A percentile compares a stretch with the other conserved stretches of the same genome.
These are phyloP conservation scores for Procambarus virginalis DNA, from an alignment of 1,140 invertebrate genomes.

Conservation along the genomic window DNA sequence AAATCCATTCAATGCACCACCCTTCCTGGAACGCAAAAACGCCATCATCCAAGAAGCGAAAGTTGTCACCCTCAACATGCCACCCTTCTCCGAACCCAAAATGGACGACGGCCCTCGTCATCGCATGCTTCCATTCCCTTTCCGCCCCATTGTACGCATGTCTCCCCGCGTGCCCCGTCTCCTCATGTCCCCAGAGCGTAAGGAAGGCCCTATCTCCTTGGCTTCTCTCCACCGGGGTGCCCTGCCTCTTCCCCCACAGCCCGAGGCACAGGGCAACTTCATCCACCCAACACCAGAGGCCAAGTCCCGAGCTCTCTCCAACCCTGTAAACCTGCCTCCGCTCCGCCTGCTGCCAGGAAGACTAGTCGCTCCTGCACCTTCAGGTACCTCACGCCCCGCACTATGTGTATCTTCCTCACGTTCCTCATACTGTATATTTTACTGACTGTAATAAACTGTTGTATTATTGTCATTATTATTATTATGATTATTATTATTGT, in stretches of 20 bases:
- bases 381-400: neutral
- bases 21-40: neutral
- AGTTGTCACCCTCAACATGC: neutral
- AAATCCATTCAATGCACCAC: neutral
- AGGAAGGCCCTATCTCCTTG: neutral
- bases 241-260: neutral
- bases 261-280: neutral
- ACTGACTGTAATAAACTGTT: neutral
- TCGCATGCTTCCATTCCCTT: slow-evolving; percentile 33
- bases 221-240: slow-evolving; percentile 28
- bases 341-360: neutral
- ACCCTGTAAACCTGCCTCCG: neutral
- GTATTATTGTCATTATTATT: neutral
- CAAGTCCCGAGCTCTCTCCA: neutral
- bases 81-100: neutral
- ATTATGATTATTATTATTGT: neutral
- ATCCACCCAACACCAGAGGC: neutral
- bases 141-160: slow-evolving; percentile 20
- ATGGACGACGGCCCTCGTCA: slow-evolving; percentile 15
- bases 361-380: neutral
- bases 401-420: neutral
- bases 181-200: neutral
- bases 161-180: slow-evolving; percentile 24
- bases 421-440: neutral
- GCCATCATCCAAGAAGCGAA: neutral